These are phyloP conservation scores for Novumbra hubbsi DNA, from an alignment of 2,797 vertebrate species.

Conservation along the genomic window DNA sequence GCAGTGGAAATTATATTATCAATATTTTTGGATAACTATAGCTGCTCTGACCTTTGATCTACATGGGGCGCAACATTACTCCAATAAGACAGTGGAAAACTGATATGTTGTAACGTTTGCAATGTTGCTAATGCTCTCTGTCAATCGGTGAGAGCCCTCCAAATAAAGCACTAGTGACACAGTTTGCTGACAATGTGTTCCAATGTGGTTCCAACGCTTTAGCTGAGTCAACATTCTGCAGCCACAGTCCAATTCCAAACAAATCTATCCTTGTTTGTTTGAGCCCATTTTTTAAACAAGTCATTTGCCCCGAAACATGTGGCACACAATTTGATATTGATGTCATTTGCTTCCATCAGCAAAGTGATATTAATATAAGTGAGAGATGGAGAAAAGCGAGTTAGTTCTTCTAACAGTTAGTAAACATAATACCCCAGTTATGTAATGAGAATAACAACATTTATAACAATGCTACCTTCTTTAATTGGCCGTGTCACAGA, in stretches of 20 bases:
- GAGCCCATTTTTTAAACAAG: constrained; percentile 43
- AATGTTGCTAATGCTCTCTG: constrained; percentile 37
- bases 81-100: background rate
- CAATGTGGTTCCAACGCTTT: constrained; percentile 64
- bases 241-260: constrained; percentile 55
- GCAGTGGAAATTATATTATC: no score
- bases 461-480: background rate
- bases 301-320: constrained; percentile 22
- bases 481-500: background rate
- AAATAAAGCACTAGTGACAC: constrained; percentile 66
- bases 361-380: background rate
- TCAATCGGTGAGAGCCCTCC: constrained; percentile 47
- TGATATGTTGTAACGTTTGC: background rate
- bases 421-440: background rate
- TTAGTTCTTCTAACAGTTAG: background rate
- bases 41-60: background rate
- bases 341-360: background rate
- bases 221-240: constrained; percentile 71
- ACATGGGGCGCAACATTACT: background rate
- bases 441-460: background rate
- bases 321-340: background rate
- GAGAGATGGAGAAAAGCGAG: background rate
- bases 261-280: constrained; percentile 53
- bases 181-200: constrained; percentile 67
- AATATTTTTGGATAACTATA: no score